Percentiles rank a stretch among this genome's conserved stretches.
Evolutionary conservation across 2,113 vertebrate species (phyloP).

Genomic region (Sceloporus undulatus): DNA sequence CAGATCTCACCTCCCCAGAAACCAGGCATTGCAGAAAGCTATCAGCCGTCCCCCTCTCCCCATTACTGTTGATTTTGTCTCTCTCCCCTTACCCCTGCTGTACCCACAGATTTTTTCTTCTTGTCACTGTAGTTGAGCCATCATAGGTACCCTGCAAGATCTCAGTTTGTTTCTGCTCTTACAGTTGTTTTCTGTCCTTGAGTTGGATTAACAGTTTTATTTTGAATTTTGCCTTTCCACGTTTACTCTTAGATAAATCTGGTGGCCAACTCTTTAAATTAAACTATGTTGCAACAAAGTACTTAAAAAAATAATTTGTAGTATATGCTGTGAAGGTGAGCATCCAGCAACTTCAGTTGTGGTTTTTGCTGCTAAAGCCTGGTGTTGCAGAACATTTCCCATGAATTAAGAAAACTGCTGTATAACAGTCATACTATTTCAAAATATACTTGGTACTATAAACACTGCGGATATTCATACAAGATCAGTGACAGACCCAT

Average conservation of each 20-base stretch:
- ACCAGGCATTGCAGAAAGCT: no score
- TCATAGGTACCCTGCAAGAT: background rate
- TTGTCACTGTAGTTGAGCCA: no score
- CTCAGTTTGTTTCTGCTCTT: background rate
- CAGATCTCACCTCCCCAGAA: no score
- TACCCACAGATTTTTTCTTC: no score
- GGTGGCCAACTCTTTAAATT: background rate
- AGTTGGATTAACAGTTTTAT: background rate
- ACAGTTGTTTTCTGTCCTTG: background rate
- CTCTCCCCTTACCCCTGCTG: no score
- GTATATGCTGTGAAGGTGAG: background rate
- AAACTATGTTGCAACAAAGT: background rate
- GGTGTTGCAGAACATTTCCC: conserved; percentile 38
- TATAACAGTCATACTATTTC: conserved; percentile 54
- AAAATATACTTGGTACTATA: conserved; percentile 66
- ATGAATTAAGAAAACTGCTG: conserved; percentile 43
- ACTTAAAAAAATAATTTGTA: background rate
- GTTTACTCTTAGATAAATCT: background rate
- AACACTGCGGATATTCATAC: conserved; percentile 63
- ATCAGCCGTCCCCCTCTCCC: no score
- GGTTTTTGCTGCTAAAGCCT: background rate
- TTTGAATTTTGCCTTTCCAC: background rate
- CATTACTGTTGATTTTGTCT: no score
- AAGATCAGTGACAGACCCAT: conserved; percentile 64
- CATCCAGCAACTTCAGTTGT: conserved; percentile 15